Percentiles rank a stretch among this genome's conserved stretches.
phyloP scores from a whole-genome alignment of 1,140 invertebrate species.

The Euura saliciscinereae region DNA sequence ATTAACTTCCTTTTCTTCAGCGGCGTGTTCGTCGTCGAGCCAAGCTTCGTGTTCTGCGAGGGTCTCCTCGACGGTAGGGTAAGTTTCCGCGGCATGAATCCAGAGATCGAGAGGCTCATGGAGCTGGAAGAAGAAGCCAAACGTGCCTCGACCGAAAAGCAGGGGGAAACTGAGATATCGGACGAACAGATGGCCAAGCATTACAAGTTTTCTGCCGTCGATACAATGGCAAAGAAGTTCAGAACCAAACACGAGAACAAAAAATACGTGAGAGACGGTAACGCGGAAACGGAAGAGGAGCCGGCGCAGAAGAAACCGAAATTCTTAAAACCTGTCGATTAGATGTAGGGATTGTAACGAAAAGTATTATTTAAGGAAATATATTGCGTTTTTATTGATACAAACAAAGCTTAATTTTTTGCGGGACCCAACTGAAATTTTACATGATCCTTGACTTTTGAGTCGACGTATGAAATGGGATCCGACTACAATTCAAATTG shows the following conservation, averaged over 20 bases:
- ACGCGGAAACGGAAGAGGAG: slow-evolving; percentile 24
- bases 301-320: slow-evolving; percentile 44
- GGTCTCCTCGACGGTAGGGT: slow-evolving; percentile 79
- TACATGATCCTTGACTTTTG: too few relatives aligned
- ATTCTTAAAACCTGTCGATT: slow-evolving; percentile 49
- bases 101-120: slow-evolving; percentile 81
- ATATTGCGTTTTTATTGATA: too few relatives aligned
- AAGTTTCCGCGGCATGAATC: slow-evolving; percentile 89
- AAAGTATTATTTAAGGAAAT: too few relatives aligned
- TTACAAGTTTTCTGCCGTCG: slow-evolving; percentile 49
- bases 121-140: slow-evolving; percentile 59
- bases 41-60: slow-evolving; percentile 78
- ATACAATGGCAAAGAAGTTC: slow-evolving; percentile 57
- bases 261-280: slow-evolving; percentile 26
- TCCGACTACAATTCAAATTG: too few relatives aligned
- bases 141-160: slow-evolving; percentile 45
- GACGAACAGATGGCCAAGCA: slow-evolving; percentile 72
- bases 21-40: slow-evolving; percentile 75
- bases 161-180: slow-evolving; percentile 69
- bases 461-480: too few relatives aligned
- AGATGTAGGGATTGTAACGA: not conserved
- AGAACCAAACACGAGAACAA: slow-evolving; percentile 33
- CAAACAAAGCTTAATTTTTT: too few relatives aligned
- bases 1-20: slow-evolving; percentile 46
- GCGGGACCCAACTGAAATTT: too few relatives aligned